These are phyloP conservation scores for Pyrgus malvae DNA, from an alignment of 2,888 invertebrate species.

Conservation along the genomic window DNA sequence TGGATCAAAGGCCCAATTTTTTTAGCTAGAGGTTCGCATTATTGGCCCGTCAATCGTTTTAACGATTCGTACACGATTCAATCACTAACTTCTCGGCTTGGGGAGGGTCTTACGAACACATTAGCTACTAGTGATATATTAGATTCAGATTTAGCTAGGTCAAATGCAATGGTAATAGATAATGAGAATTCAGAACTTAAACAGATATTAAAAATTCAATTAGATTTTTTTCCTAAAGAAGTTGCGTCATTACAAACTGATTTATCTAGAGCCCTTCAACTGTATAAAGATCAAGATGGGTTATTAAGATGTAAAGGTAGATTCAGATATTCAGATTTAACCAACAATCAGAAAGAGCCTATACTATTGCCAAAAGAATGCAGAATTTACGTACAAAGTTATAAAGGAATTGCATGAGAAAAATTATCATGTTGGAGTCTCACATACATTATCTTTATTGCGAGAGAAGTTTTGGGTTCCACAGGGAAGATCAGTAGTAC, in stretches of 20 bases:
- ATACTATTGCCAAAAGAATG: neutral
- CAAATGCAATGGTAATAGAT: too few relatives aligned
- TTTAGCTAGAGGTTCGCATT: neutral
- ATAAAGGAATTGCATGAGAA: neutral
- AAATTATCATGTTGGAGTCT: neutral
- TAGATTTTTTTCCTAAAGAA: neutral
- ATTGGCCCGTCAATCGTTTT: neutral
- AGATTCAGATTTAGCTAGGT: too few relatives aligned
- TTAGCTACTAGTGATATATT: too few relatives aligned
- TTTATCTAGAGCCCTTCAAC: neutral
- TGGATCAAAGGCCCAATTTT: neutral
- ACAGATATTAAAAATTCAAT: neutral
- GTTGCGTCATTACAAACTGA: neutral
- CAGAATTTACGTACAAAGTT: neutral
- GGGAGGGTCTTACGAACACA: constrained; percentile 5
- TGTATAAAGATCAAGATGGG: neutral
- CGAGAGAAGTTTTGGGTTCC: neutral
- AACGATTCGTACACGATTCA: too few relatives aligned
- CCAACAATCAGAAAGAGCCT: neutral
- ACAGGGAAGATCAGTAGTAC: neutral
- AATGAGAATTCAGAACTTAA: too few relatives aligned
- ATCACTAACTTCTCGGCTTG: neutral
- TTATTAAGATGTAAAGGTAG: neutral
- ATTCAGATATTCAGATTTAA: neutral
- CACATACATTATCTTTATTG: neutral